Percentiles rank a stretch among this genome's conserved stretches.
Conservation (phyloP, 2,888 invertebrate genomes). For the Zootermopsis nevadensis region DNA sequence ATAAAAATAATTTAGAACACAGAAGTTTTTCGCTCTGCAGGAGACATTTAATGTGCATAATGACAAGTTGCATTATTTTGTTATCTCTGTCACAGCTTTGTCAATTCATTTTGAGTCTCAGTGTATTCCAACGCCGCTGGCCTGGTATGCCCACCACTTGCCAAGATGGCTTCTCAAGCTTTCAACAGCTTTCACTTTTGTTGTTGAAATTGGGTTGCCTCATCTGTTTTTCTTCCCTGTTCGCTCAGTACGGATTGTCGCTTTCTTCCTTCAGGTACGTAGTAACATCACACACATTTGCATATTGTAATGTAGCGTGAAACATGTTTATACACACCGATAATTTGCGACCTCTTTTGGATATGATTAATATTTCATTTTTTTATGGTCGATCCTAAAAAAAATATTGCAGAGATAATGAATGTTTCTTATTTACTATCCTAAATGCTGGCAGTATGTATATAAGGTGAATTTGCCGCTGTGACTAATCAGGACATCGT, state of each 20-base stretch:
- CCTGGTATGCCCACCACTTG: conserved; percentile 80
- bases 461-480: too few relatives aligned
- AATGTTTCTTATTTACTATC: not conserved
- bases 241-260: conserved; percentile 70
- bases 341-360: too few relatives aligned
- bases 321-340: too few relatives aligned
- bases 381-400: too few relatives aligned
- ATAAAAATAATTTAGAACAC: too few relatives aligned
- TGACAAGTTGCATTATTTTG: too few relatives aligned
- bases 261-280: conserved; percentile 75
- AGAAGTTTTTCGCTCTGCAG: too few relatives aligned
- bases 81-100: conserved; percentile 65
- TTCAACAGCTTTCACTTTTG: conserved; percentile 69
- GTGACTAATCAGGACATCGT: too few relatives aligned
- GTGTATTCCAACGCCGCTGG: conserved; percentile 77
- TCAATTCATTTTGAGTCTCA: conserved; percentile 79
- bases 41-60: too few relatives aligned
- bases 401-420: too few relatives aligned
- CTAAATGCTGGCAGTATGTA: too few relatives aligned
- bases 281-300: not conserved
- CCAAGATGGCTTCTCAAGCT: conserved; percentile 75
- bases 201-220: conserved; percentile 75
- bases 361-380: too few relatives aligned
- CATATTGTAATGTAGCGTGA: not conserved
- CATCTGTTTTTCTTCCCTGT: conserved; percentile 80